Conservation (phyloP, 1,140 invertebrate genomes). For the Drosophila busckii region DNA sequence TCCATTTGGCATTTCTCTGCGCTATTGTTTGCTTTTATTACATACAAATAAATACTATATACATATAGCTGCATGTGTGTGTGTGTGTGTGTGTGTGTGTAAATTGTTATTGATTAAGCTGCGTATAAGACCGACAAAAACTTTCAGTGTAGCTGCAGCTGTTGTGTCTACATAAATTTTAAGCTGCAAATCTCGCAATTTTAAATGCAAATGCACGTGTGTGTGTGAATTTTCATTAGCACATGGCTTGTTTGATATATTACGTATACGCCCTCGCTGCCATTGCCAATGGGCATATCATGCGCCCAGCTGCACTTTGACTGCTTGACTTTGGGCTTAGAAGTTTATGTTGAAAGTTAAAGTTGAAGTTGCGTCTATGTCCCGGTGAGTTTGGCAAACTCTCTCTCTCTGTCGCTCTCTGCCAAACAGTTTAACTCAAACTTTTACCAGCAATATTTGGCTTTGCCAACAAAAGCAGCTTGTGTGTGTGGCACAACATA, state of each 20-base stretch:
- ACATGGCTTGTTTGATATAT: slow-evolving; percentile 45
- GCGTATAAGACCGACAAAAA: slow-evolving; percentile 49
- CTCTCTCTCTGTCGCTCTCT: slow-evolving; percentile 54
- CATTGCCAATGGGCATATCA: neutral
- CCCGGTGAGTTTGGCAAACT: slow-evolving; percentile 57
- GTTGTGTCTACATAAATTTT: slow-evolving; percentile 28
- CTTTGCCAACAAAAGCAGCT: slow-evolving; percentile 16
- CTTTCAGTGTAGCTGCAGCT: slow-evolving; percentile 22
- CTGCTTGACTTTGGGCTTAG: slow-evolving; percentile 62
- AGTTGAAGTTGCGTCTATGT: slow-evolving; percentile 18
- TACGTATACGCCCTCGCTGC: slow-evolving; percentile 45
- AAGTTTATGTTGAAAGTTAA: slow-evolving; percentile 19
- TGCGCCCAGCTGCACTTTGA: slow-evolving; percentile 55
- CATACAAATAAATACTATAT: slow-evolving; percentile 13
- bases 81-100: slow-evolving; percentile 12
- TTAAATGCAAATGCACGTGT: slow-evolving; percentile 26
- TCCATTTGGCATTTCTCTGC: slow-evolving; percentile 42
- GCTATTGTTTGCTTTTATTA: slow-evolving; percentile 29
- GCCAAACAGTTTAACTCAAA: slow-evolving; percentile 59
- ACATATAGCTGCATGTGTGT: slow-evolving; percentile 21
- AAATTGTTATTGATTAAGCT: slow-evolving; percentile 76
- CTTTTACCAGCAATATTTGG: slow-evolving; percentile 45
- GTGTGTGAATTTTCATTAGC: slow-evolving; percentile 36
- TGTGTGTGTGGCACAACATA: neutral
- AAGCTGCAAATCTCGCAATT: slow-evolving; percentile 38